Evolutionary conservation across 2,113 vertebrate species (phyloP).

Genomic region (Thalassoma bifasciatum): DNA sequence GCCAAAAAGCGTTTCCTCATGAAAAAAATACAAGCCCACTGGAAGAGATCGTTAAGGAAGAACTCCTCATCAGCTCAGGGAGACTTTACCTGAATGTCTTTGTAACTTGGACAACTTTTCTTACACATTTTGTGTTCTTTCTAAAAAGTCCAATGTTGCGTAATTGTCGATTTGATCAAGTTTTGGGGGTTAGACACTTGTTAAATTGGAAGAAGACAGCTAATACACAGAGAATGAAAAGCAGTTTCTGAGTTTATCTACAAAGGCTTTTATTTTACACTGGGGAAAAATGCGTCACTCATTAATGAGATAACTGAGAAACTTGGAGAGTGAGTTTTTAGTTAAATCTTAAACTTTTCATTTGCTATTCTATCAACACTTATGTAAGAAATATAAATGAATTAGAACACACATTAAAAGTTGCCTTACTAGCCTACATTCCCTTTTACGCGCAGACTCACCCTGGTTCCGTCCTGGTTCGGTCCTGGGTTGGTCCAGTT

Average conservation of each 20-base stretch:
- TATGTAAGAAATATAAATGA: no score
- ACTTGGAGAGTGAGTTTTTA: no score
- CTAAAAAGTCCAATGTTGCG: not conserved
- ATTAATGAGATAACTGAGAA: not conserved
- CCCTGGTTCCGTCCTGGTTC: slow-evolving; percentile 36
- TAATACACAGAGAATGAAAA: no score
- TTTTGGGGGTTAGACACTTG: not conserved
- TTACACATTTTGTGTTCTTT: no score
- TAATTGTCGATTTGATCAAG: not conserved
- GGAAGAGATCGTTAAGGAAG: slow-evolving; percentile 6
- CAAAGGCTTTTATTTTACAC: not conserved
- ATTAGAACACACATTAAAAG: no score
- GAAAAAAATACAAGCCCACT: slow-evolving; percentile 9
- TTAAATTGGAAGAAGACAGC: no score
- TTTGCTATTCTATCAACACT: not conserved
- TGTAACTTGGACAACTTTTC: not conserved
- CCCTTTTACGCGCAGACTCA: slow-evolving; percentile 55
- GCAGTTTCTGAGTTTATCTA: no score
- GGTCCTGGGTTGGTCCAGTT: slow-evolving; percentile 36
- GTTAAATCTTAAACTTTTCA: not conserved
- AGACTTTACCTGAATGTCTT: not conserved
- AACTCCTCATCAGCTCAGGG: not conserved
- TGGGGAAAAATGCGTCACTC: not conserved
- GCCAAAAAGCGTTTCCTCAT: slow-evolving; percentile 41
- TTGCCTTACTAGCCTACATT: no score